Percentiles rank a stretch among this genome's conserved stretches.
These are phyloP conservation scores for Rhodeus uyekii DNA, from an alignment of 2,797 vertebrate species.

Conservation along the genomic window DNA sequence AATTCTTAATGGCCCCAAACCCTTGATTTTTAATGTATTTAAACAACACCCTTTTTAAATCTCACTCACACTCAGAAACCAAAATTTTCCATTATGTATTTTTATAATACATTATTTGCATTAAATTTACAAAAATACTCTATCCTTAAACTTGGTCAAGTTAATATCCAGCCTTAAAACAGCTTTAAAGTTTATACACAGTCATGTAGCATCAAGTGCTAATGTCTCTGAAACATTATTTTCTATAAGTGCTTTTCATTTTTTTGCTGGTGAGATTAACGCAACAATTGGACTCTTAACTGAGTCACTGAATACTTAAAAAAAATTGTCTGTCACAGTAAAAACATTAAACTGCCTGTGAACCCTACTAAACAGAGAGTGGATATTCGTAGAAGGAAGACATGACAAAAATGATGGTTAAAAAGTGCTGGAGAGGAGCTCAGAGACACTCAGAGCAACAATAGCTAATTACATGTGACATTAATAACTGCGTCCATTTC, in stretches of 20 bases:
- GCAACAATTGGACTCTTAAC: not conserved
- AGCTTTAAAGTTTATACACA: not conserved
- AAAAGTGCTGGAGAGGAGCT: not conserved
- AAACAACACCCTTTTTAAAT: not conserved
- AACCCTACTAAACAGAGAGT: not conserved
- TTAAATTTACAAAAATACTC: not conserved
- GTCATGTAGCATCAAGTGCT: not conserved
- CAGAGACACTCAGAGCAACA: slow-evolving; percentile 13
- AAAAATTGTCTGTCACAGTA: not conserved
- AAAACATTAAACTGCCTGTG: slow-evolving; percentile 17
- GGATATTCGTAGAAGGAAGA: not conserved
- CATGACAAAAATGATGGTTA: not conserved
- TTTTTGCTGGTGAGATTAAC: slow-evolving; percentile 1
- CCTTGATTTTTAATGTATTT: not conserved
- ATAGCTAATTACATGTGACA: slow-evolving; percentile 34
- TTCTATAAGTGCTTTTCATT: not conserved
- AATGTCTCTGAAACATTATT: not conserved
- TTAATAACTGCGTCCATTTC: slow-evolving; percentile 25
- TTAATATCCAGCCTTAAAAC: not conserved
- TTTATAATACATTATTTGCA: not conserved
- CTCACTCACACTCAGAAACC: not conserved
- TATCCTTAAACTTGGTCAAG: not conserved
- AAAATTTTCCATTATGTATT: not conserved
- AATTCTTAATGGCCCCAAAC: not conserved
- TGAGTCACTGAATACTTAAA: not conserved